These are phyloP conservation scores for Pogonognathellus flavescens DNA, from an alignment of 1,140 invertebrate species.

Conservation along the genomic window DNA sequence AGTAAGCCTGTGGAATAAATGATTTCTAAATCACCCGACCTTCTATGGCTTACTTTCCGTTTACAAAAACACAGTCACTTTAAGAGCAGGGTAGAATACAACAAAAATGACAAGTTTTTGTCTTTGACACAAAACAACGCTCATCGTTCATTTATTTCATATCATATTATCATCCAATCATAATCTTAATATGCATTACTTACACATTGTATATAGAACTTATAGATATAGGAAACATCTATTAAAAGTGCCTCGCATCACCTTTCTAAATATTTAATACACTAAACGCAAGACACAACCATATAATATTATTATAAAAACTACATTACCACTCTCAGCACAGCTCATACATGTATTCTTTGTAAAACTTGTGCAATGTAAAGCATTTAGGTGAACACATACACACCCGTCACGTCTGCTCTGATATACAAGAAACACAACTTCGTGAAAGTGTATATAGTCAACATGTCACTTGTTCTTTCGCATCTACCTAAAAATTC, in stretches of 20 bases:
- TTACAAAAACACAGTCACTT: background rate
- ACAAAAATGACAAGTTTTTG: constrained; percentile 17
- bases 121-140: constrained; percentile 18
- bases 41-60: background rate
- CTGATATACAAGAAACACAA: background rate
- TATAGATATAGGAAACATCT: no score
- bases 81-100: background rate
- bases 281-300: no score
- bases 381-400: no score
- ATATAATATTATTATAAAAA: no score
- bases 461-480: background rate
- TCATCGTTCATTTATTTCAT: constrained; percentile 22
- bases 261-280: background rate
- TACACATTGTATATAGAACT: background rate
- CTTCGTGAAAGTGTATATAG: background rate
- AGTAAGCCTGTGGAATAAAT: background rate
- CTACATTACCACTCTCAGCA: no score
- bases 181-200: constrained; percentile 4
- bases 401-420: no score
- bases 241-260: background rate
- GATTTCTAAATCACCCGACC: background rate
- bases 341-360: no score
- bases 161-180: constrained; percentile 7
- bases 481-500: background rate
- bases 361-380: no score